Base-by-base conservation (phyloP, 2,888 invertebrate species). In the Chalcosyrphus nemorum region DNA sequence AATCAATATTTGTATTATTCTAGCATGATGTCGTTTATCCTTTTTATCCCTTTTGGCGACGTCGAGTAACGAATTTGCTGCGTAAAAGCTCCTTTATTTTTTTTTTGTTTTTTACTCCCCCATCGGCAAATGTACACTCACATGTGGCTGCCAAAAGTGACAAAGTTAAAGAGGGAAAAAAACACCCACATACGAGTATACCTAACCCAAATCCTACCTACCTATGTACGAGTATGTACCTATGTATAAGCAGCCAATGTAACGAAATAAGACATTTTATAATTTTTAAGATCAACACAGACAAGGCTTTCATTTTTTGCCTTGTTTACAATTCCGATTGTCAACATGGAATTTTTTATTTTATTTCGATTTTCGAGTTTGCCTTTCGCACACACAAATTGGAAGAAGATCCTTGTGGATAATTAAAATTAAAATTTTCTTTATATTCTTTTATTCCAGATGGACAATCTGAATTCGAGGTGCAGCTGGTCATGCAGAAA, bases 401-500 rank as follows among this genome's bases (percentile, higher is more conserved):
- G 32, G 9, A 45, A 32, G n/a, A 35, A 19, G 21, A 63, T 32
- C 13, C 21, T 47, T 47, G 21, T 4, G 19, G 17, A 15, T 24
- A 17, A 29, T 45, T 45, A 29, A 29, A 19, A 2, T 56, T 45
- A 15, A 9, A 17, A 13, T 59, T 21, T 50, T 7, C 1, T 43
- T 13, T 43, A n/a, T 35, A 11, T 85, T 35, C 4, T 89, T 88
- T 85, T 35, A 4, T 89, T 88, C 2, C 88, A 92, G 92, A 89
- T 88, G 91, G 91, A 89, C 92, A 92, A 89, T 91, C 92, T 82
- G 94, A 94, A 86, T 93, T 94, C 86, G 93, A 93, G 77, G 95
- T 95, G 88, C 93, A 94, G 89, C 92, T 95, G 88, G 93, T 94
- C 88, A 94, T 94, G 91, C 95, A 94, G 87, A 92, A 94, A 87